A percentile compares a stretch with the other conserved stretches of the same genome.
Conservation (phyloP, 2,113 vertebrate genomes). For the Cygnus atratus region DNA sequence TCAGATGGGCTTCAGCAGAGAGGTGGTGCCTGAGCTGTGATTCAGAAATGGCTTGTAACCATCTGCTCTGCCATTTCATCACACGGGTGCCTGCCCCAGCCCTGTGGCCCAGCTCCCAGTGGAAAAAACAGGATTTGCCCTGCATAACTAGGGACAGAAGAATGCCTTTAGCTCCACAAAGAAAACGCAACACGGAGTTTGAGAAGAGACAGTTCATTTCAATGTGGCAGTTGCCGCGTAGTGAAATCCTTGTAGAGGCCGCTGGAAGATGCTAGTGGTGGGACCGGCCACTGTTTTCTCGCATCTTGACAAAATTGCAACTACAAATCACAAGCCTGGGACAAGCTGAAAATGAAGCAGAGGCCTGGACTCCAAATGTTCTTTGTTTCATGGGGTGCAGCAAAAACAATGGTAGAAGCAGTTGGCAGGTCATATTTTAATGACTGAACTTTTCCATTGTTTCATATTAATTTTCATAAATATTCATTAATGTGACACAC, state of each 20-base stretch:
- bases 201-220: not conserved
- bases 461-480: slow-evolving; percentile 41
- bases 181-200: not conserved
- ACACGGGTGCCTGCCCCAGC: not conserved
- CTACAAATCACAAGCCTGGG: not conserved
- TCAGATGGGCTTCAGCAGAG: not conserved
- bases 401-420: slow-evolving; percentile 31
- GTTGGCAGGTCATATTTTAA: slow-evolving; percentile 37
- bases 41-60: not conserved
- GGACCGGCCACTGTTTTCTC: not conserved
- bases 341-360: slow-evolving; percentile 27
- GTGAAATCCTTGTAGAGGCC: not conserved
- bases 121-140: not conserved
- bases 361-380: slow-evolving; percentile 15
- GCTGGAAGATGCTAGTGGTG: not conserved
- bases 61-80: not conserved
- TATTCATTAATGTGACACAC: slow-evolving; percentile 17
- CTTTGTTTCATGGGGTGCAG: slow-evolving; percentile 1
- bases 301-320: not conserved
- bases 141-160: not conserved
- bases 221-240: not conserved
- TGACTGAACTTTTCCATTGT: not conserved
- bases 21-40: not conserved
- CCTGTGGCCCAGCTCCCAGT: not conserved
- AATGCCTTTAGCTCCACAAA: not conserved